Base-by-base conservation (phyloP, 1,140 invertebrate species). In the Calycopis cecrops region DNA sequence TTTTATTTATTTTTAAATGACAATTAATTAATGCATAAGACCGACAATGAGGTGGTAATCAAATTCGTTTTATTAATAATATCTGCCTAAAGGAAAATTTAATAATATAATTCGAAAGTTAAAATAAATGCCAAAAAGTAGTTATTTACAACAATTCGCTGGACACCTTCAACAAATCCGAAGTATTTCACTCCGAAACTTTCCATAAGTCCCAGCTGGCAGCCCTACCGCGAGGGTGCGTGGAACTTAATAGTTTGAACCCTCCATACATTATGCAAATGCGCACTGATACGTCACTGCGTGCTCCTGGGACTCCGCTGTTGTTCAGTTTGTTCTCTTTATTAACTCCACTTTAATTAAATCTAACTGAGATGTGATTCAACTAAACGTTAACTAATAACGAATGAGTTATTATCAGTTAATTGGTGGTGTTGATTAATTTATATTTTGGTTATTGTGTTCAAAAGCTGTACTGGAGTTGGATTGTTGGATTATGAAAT, bases 281-380 rank as follows among this genome's bases (percentile, higher is more conserved):
- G 67, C 73, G 73, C 69, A 81, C 78, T 83, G 80, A 86, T 86
- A 86, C 77, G 80, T 84, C 82, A 76, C 73, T 59, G 63, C 58
- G 66, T 78, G 76, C 83, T 79, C 83, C 78, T 71, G 80, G 83
- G 80, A 81, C 71, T 79, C 81, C 83, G 84, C 83, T 83, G 77
- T 82, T 73, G 76, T 79, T 76, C 71, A 75, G 77, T 83, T 79
- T 77, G 80, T 82, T 79, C 76, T 72, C 67, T 80, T 76, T 85
- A 85, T 85, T 79, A 77, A 84, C 80, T 83, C 79, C 78, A 77
- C 75, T 86, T 84, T 86, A 84, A 86, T 86, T 86, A 86, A 86
- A 86, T 83, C 14, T 40, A 44, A 53, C 37, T 53, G 21, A 40
- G 51, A 44, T 16, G 40, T 9, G 40, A 44, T 44, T 44, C 16